Conservation (phyloP, 2,797 vertebrate genomes). For the Lepilemur septentrionalis region DNA sequence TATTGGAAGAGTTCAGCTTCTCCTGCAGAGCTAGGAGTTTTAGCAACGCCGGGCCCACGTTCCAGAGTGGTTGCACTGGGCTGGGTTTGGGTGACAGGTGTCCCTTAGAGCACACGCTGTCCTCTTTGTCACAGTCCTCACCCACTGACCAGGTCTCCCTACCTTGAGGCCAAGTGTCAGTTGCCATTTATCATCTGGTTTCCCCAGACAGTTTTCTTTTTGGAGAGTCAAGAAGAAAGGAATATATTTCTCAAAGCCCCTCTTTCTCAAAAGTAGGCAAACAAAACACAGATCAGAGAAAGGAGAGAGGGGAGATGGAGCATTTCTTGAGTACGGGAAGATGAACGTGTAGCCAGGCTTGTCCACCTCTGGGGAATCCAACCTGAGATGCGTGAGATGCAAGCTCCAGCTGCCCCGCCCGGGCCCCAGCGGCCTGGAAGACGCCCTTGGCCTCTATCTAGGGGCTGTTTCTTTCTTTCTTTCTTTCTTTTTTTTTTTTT, state of each 20-base stretch:
- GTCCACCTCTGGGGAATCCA: neutral
- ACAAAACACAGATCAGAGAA: neutral
- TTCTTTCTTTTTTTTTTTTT: no score
- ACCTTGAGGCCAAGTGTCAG: neutral
- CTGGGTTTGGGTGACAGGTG: accelerated
- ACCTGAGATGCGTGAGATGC: neutral
- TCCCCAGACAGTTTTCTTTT: neutral
- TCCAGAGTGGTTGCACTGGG: neutral
- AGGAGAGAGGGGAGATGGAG: neutral
- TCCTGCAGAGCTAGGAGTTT: neutral
- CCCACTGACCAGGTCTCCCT: neutral
- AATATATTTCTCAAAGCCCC: neutral
- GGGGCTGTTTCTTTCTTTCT: neutral
- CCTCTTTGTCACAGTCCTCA: neutral
- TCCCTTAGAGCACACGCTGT: neutral
- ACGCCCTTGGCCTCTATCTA: neutral
- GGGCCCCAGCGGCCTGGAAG: accelerated
- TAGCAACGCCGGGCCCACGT: neutral
- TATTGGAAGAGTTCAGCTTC: neutral
- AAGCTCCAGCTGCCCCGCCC: accelerated
- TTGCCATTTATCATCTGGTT: neutral
- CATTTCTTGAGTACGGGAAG: neutral
- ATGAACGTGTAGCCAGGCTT: neutral
- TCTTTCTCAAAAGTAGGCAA: neutral
- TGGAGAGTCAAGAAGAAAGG: neutral